Base-by-base conservation (phyloP, 2,888 invertebrate genomes). In the Cephus runcator region DNA sequence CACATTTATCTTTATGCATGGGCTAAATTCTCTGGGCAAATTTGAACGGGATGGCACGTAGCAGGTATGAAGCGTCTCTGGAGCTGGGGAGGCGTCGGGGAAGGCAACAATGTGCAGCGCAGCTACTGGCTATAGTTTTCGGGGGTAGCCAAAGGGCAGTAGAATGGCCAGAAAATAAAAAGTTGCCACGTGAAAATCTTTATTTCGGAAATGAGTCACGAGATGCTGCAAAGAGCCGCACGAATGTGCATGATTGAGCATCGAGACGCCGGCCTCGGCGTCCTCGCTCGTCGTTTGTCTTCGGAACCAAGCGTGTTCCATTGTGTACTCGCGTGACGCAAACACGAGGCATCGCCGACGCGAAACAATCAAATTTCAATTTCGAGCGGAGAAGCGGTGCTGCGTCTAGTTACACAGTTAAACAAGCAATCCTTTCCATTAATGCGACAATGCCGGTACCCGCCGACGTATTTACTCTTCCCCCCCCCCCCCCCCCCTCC, bases 371-470 rank as follows among this genome's bases (percentile, higher is more conserved):
- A 88, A 90, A 89, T 90, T 90, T 90, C 90, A 90, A 90, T 90
- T 89, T 89, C 87, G 87, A 88, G 84, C 86, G 85, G 83, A 87
- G 88, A 88, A 88, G 86, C 89, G 87, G 83, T 83, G 84, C 84
- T 83, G 84, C 84, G 84, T 83, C 86, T 85, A 85, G 88, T 85
- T 85, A 85, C 85, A 86, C 87, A 87, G 84, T 88, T 87, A 86
- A 89, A 87, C 89, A 87, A 89, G 86, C 90, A 89, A 90, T 89
- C 89, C 90, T 89, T 90, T 90, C 90, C 89, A 90, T 90, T 90
- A 90, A 89, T 86, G 84, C 87, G 87, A 90, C 90, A 90, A 90
- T 90, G 86, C 85, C 82, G 81, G 84, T 85, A 86, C 86, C 85
- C 87, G 84, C 84, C 83, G 85, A 87, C 85, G 87, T 88, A 86